Evolutionary conservation across 2,888 invertebrate species (phyloP).

Genomic region (Amiota minor): DNA sequence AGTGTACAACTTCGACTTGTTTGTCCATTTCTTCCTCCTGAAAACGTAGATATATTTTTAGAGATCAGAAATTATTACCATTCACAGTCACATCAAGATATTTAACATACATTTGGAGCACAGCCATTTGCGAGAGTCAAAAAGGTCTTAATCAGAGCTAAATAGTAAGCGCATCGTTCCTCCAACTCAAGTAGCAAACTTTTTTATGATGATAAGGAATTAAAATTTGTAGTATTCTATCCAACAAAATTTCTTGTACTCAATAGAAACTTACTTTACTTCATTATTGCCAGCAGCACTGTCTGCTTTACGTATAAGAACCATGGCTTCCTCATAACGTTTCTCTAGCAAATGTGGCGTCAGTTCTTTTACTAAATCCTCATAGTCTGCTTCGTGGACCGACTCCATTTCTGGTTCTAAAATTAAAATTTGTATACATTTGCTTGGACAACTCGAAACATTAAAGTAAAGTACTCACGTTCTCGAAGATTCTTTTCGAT

Average conservation of each 20-base stretch:
- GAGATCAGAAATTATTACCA: slow-evolving; percentile 17
- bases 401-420: slow-evolving; percentile 51
- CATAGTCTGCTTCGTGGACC: slow-evolving; percentile 67
- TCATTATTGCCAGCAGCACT: slow-evolving; percentile 68
- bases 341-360: slow-evolving; percentile 63
- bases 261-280: slow-evolving; percentile 51
- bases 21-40: slow-evolving; percentile 76
- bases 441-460: background rate
- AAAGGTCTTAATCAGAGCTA: slow-evolving; percentile 69
- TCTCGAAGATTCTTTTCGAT: slow-evolving; percentile 64
- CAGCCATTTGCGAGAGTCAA: slow-evolving; percentile 67
- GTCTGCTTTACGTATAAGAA: slow-evolving; percentile 69
- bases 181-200: slow-evolving; percentile 61
- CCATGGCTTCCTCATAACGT: slow-evolving; percentile 68
- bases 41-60: background rate
- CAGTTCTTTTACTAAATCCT: slow-evolving; percentile 64
- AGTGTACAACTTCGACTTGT: slow-evolving; percentile 80
- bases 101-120: slow-evolving; percentile 19
- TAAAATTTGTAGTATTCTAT: background rate
- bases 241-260: background rate
- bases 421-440: background rate
- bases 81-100: slow-evolving; percentile 63
- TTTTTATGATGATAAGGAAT: background rate
- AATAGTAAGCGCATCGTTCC: slow-evolving; percentile 68
- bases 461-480: slow-evolving; percentile 47